Evolutionary conservation across 2,113 vertebrate genomes (phyloP).

Genomic region (Brachypteracias leptosomus): DNA sequence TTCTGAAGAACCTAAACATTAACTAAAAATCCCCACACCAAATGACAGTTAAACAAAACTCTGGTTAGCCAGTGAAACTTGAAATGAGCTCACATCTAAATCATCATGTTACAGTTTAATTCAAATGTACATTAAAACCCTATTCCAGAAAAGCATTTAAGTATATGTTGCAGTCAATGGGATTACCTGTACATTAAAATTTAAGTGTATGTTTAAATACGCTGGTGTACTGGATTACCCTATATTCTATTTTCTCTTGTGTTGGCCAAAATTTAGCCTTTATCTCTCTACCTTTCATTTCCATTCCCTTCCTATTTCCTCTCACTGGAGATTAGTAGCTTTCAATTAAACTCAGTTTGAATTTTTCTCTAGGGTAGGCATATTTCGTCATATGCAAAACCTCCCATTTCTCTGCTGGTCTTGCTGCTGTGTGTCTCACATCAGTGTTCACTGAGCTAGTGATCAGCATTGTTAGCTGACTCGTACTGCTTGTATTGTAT

Average conservation of each 20-base stretch:
- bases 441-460: background rate
- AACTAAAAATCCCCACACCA: background rate
- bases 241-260: background rate
- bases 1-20: background rate
- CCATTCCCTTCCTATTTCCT: background rate
- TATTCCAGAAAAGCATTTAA: constrained; percentile 44
- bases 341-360: background rate
- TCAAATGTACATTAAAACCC: background rate
- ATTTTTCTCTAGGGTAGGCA: background rate
- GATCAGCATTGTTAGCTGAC: background rate
- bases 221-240: background rate
- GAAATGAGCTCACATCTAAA: constrained; percentile 17
- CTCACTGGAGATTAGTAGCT: background rate
- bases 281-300: background rate
- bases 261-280: background rate
- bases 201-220: constrained; percentile 17
- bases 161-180: constrained; percentile 34
- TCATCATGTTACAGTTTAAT: background rate
- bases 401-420: background rate
- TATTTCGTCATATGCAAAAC: background rate
- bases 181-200: constrained; percentile 2
- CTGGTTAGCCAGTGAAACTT: background rate
- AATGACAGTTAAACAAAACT: background rate
- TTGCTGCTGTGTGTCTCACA: background rate
- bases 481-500: background rate